These are phyloP conservation scores for Sinocyclocheilus grahami DNA, from an alignment of 2,113 vertebrate genomes.

Conservation along the genomic window DNA sequence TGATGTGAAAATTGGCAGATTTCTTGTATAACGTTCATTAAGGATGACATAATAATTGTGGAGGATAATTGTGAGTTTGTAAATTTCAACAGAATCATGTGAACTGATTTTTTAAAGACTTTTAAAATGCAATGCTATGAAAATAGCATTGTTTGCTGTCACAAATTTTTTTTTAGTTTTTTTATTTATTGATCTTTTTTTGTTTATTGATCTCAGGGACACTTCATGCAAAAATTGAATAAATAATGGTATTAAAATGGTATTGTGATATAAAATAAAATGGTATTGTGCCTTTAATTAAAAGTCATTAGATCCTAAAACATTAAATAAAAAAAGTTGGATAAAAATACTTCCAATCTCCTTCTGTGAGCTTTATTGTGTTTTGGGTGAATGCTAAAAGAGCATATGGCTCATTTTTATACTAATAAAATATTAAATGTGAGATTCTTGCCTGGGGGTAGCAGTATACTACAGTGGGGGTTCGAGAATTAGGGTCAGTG, in stretches of 20 bases:
- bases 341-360: not conserved
- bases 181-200: no score
- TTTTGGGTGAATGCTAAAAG: not conserved
- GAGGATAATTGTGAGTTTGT: no score
- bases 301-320: not conserved
- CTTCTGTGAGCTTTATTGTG: not conserved
- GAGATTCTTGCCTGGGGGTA: not conserved
- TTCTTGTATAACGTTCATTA: not conserved
- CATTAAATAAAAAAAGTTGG: not conserved
- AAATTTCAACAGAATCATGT: no score
- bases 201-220: no score
- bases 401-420: slow-evolving; percentile 1
- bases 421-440: not conserved
- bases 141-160: no score
- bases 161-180: no score
- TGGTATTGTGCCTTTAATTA: no score
- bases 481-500: not conserved
- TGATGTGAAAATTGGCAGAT: not conserved
- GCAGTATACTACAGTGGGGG: not conserved
- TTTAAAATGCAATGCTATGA: no score
- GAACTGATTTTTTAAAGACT: not conserved
- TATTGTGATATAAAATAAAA: no score
- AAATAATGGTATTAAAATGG: no score
- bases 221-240: no score
- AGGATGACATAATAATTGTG: no score